Evolutionary conservation across 2,797 vertebrate species (phyloP), one percentile per base, ranked within the genome.

Genomic region (Hippocampus kuda): DNA sequence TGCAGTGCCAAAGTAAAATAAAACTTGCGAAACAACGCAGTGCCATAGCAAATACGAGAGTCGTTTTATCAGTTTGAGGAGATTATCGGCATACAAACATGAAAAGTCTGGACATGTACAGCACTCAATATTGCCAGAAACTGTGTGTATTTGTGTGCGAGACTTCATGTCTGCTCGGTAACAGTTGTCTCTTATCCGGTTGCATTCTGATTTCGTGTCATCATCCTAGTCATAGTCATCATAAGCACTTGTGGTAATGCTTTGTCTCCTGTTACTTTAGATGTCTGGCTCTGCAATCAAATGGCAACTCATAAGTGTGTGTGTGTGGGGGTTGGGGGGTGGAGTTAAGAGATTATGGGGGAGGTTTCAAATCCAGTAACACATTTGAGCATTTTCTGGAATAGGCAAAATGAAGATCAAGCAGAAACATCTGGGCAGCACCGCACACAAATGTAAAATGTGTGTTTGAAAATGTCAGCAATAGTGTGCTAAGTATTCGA

Each of bases 181-280:
- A 77, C 82, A 81, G 82, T 87, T 81, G 80, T 78, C 67, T 53
- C 69, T 85, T 85, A 85, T 85, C 78, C 73, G 70, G 76, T 83
- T 84, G 75, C 84, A 85, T 88, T 84, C 84, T 78, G 71, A 62
- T 72, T 70, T 61, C 66, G 70, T 80, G 18, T 72, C 71, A 65
- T 78, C 79, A 79, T 68, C 69, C 26, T 82, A 76, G 75, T 65
- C 69, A 49, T 78, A 76, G 75, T 66, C 77, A 74, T 66, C 70
- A 63, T 54, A 67, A 46, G 67, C 78, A 73, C 66, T 48, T 51
- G 76, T 78, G 62, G 72, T 74, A 61, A 76, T 68, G 56, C 68
- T 82, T 71, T 77, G 70, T 80, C 68, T 76, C 27, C 26, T 26
- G 59, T 72, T 71, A 70, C 68, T 51, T 56, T n/a, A 2, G 26